Percentiles rank a stretch among this genome's conserved stretches.
These are phyloP conservation scores for Cylloceria caligata DNA, from an alignment of 2,888 invertebrate species.

Conservation along the genomic window DNA sequence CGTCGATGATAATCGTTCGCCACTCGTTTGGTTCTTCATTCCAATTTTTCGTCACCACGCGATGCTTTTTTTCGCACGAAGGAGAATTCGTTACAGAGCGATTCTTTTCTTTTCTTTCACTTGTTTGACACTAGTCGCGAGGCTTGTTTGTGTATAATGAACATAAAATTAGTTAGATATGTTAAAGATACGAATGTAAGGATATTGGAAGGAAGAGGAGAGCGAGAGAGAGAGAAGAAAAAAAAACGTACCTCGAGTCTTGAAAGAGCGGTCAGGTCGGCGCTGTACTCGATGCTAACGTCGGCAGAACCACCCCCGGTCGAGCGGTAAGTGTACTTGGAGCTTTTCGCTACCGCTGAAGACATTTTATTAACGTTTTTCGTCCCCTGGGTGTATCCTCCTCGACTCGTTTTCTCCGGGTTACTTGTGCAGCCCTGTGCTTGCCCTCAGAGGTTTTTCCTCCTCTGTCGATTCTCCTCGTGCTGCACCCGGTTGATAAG, in stretches of 20 bases:
- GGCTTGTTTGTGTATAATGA: constrained; percentile 12
- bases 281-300: constrained; percentile 97
- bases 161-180: constrained; percentile 3
- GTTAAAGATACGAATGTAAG: constrained; percentile 9
- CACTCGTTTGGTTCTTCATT: constrained; percentile 5
- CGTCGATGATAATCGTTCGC: background rate
- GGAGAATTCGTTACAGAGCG: background rate
- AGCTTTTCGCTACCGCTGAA: constrained; percentile 92
- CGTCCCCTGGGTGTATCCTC: constrained; percentile 68
- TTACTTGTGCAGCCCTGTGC: constrained; percentile 25
- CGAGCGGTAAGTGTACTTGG: constrained; percentile 97
- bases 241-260: constrained; percentile 94
- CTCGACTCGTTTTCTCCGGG: constrained; percentile 46
- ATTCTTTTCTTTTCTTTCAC: constrained; percentile 23
- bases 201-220: background rate
- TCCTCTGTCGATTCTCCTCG: constrained; percentile 67
- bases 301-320: constrained; percentile 92
- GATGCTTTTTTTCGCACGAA: background rate
- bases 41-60: background rate
- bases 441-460: constrained; percentile 56
- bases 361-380: constrained; percentile 84
- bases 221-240: background rate
- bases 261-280: constrained; percentile 97
- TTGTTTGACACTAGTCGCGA: constrained; percentile 35
- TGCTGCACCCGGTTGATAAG: constrained; percentile 43